phyloP scores from a whole-genome alignment of 1,140 invertebrate species.

The Brachionus asplanchnoidis region DNA sequence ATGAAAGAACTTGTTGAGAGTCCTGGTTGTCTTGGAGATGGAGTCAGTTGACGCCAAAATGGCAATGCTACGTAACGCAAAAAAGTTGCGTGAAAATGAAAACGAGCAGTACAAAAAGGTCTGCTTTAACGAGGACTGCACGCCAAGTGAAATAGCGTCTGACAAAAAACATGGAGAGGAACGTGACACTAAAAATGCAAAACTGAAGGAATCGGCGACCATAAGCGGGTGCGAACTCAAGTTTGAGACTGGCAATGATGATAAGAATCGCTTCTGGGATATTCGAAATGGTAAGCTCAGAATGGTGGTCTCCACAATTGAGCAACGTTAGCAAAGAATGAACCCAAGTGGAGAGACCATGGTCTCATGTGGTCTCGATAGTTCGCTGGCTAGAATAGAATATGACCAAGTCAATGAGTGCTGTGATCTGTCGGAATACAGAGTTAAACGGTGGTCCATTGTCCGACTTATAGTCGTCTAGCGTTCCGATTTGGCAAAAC shows the following conservation, averaged over 20 bases:
- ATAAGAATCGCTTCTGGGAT: not conserved
- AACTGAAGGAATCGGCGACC: not conserved
- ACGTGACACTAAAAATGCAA: not conserved
- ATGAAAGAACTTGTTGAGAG: not conserved
- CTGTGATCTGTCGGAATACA: not conserved
- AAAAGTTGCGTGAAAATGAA: not conserved
- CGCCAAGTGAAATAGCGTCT: not conserved
- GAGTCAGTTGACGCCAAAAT: not conserved
- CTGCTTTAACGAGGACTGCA: not conserved
- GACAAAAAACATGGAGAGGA: not conserved
- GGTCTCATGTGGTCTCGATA: not conserved
- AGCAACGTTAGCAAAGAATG: not conserved
- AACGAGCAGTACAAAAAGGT: not conserved
- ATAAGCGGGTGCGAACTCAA: not conserved
- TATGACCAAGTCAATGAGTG: not conserved
- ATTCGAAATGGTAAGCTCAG: not conserved
- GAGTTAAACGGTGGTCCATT: too few relatives aligned
- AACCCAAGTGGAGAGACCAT: not conserved
- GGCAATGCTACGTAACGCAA: not conserved
- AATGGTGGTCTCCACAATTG: not conserved
- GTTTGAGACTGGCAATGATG: not conserved
- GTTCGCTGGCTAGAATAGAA: not conserved
- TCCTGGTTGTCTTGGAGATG: not conserved
- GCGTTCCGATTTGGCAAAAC: too few relatives aligned
- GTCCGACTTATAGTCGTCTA: too few relatives aligned